Evolutionary conservation across 2,888 invertebrate genomes (phyloP).

Genomic region (Nezara viridula): DNA sequence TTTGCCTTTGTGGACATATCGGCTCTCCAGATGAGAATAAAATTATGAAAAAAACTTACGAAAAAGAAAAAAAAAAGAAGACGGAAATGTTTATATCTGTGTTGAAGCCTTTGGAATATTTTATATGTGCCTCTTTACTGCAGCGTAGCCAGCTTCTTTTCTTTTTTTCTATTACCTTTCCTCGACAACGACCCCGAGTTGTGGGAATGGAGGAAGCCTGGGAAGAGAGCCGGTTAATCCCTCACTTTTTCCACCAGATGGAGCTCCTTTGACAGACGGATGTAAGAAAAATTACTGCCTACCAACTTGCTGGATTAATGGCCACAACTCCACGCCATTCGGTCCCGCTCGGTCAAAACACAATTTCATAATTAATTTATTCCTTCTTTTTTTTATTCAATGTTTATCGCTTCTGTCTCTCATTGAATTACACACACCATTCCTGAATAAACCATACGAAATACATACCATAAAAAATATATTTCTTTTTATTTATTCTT

Average conservation of each 20-base stretch:
- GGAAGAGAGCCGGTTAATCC: slow-evolving; percentile 39
- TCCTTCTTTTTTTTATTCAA: not conserved
- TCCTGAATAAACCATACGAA: too few relatives aligned
- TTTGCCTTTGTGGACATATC: slow-evolving; percentile 31
- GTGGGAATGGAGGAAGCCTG: slow-evolving; percentile 51
- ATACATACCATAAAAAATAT: too few relatives aligned
- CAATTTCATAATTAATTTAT: slow-evolving; percentile 5
- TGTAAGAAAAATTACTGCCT: slow-evolving; percentile 49
- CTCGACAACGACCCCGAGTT: not conserved
- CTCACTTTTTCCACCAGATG: slow-evolving; percentile 48
- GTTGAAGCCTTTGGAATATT: slow-evolving; percentile 44
- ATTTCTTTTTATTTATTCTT: not conserved
- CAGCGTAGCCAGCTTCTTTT: not conserved
- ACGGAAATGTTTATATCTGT: slow-evolving; percentile 21
- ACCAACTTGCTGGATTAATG: slow-evolving; percentile 43
- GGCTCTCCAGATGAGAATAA: slow-evolving; percentile 14
- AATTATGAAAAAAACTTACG: not conserved
- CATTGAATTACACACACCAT: not conserved
- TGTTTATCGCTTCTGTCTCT: not conserved
- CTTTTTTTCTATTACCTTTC: slow-evolving; percentile 48
- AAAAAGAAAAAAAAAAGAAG: not conserved
- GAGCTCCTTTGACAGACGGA: slow-evolving; percentile 49
- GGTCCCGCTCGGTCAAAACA: not conserved
- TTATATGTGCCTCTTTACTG: slow-evolving; percentile 40
- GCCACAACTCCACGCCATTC: not conserved